phyloP scores from a whole-genome alignment of 2,888 invertebrate genomes.

The Drosophila cognata region DNA sequence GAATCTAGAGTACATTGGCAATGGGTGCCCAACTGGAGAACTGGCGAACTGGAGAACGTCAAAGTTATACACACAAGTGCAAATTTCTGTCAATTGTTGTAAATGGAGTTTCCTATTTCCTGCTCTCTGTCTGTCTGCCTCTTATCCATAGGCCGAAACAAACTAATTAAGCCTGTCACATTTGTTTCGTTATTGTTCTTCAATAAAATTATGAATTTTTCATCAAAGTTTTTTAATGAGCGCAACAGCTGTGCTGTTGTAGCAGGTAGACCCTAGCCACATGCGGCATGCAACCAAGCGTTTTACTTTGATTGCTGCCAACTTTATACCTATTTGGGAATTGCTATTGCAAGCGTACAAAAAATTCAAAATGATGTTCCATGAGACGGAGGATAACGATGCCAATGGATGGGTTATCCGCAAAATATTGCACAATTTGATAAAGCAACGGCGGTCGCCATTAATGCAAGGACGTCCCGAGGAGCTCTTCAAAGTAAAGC shows the following conservation, averaged over 20 bases:
- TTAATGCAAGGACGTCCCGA: too few relatives aligned
- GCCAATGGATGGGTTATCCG: too few relatives aligned
- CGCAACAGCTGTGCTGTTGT: conserved; percentile 31
- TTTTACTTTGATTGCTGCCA: conserved; percentile 14
- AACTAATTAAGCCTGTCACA: conserved; percentile 64
- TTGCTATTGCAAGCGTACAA: not conserved
- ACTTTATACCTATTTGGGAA: not conserved
- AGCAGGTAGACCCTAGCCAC: conserved; percentile 33
- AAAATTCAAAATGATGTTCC: not conserved
- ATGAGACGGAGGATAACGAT: too few relatives aligned
- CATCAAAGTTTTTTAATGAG: conserved; percentile 47
- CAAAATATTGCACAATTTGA: not conserved
- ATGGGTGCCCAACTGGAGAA: conserved; percentile 5
- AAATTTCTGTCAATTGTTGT: conserved; percentile 76
- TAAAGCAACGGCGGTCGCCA: too few relatives aligned
- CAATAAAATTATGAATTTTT: conserved; percentile 45
- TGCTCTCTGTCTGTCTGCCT: conserved; percentile 19
- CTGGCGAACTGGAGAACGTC: conserved; percentile 17
- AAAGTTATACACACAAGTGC: conserved; percentile 72
- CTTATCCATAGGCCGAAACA: conserved; percentile 34
- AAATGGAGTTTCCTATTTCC: conserved; percentile 69
- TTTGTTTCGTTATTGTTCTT: not conserved
- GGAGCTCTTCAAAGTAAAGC: too few relatives aligned
- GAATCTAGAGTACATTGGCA: conserved; percentile 18
- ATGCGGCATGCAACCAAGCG: conserved; percentile 7